A percentile compares a stretch with the other conserved stretches of the same genome.
Evolutionary conservation across 2,797 vertebrate species (phyloP).

Genomic region (Graptemys geographica): DNA sequence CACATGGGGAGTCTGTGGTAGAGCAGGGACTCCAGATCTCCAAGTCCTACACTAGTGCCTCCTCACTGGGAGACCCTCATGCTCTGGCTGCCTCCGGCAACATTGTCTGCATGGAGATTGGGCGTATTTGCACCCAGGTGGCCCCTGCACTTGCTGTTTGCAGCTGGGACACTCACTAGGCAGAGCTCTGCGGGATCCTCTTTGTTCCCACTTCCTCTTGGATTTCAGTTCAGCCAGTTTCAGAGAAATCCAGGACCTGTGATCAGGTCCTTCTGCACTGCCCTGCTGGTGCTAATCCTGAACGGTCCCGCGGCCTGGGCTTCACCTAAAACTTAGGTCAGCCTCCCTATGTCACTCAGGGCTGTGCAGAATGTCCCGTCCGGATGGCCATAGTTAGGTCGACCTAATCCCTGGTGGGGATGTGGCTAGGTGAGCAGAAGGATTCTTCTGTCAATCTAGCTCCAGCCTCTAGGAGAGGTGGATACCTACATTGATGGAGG

Average conservation of each 20-base stretch:
- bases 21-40: neutral
- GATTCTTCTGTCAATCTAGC: too few relatives aligned
- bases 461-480: too few relatives aligned
- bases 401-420: too few relatives aligned
- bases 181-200: too few relatives aligned
- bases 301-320: too few relatives aligned
- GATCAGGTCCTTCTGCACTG: neutral
- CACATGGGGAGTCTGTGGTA: neutral
- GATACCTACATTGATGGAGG: too few relatives aligned
- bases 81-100: neutral
- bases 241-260: neutral
- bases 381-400: too few relatives aligned
- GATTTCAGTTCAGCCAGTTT: neutral
- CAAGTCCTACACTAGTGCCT: neutral
- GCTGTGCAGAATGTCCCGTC: too few relatives aligned
- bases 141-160: neutral
- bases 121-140: neutral
- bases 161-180: neutral
- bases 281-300: neutral
- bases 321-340: too few relatives aligned
- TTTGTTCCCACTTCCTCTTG: neutral
- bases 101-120: too few relatives aligned
- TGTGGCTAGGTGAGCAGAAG: too few relatives aligned
- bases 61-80: neutral
- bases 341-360: too few relatives aligned